Base-by-base conservation (phyloP, 92 coral and sea anemone species). In the Parazoanthus swiftii region DNA sequence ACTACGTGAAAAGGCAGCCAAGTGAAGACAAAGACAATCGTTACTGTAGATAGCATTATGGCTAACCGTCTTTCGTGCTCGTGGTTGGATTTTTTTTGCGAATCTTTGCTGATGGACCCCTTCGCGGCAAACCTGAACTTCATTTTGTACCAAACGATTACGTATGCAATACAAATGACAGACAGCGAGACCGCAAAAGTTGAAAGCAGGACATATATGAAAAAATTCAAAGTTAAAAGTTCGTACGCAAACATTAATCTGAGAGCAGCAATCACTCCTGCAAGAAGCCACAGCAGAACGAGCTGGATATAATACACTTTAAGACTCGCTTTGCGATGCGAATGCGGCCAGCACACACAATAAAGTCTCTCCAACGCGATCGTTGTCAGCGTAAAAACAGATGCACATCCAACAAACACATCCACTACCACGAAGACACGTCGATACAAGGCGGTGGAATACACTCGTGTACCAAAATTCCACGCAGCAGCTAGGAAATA, bases 31-130 rank as follows among this genome's bases (percentile, higher is more conserved):
- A 94, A 94, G 9, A 92, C 91, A 0, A 90, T 90, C 5, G 97
- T 94, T 7, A 94, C 95, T 6, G 94, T 92, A 13, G 90, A 92
- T 29, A 94, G 70, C 88, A 88, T 94, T 15, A 94, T 86, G 26
- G 97, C 97, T 26, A 94, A 93, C n/a, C 97, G 90, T 74, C 86
- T 89, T 86, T 95, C 98, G 2, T 95, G 94, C 5, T 95, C 98
- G 70, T 84, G 90, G 74, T 88, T 75, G 43, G 87, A 39, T 92
- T 91, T 90, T 89, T 92, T 85, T 89, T 93, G 89, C 88, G 86
- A 44, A 54, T 87, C 86, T 29, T 89, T 86, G 44, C 77, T 90
- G 48, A 81, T 89, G 51, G 71, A 56, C 38, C 91, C 95, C 65
- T 91, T 86, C 58, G 89, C 86, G 80, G 94, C 89, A 80, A 95